Conservation (phyloP, 2,797 vertebrate genomes). For the Adelosebastes latens region DNA sequence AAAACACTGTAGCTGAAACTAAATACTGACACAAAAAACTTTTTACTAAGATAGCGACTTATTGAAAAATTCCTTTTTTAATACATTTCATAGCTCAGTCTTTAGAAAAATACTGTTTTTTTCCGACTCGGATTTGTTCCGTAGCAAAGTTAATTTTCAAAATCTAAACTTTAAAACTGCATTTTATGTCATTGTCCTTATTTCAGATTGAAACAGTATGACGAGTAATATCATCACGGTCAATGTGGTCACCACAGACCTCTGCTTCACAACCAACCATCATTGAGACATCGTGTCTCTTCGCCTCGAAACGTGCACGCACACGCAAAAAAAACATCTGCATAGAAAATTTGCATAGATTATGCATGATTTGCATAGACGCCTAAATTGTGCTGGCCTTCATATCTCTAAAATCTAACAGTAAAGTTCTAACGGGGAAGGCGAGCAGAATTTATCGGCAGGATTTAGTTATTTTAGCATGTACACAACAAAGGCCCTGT, state of each 20-base stretch:
- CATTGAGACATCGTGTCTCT: conserved; percentile 10
- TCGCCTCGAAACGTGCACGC: conserved; percentile 7
- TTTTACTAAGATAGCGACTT: conserved; percentile 28
- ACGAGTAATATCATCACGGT: conserved; percentile 23
- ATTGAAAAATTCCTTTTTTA: conserved; percentile 67
- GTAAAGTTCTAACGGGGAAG: conserved; percentile 21
- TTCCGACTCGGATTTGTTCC: conserved; percentile 70
- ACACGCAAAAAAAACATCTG: conserved; percentile 1
- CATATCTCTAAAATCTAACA: conserved; percentile 1
- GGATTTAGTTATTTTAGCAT: conserved; percentile 25
- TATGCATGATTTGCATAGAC: conserved; percentile 35
- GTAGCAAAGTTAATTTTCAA: conserved; percentile 64
- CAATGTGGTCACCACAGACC: conserved; percentile 36
- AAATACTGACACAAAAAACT: conserved; percentile 45
- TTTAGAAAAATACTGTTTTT: conserved; percentile 74
- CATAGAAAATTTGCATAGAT: conserved; percentile 55
- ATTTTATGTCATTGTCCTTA: conserved; percentile 12
- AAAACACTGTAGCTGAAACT: conserved; percentile 28
- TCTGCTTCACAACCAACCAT: conserved; percentile 4
- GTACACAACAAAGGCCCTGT: conserved; percentile 20
- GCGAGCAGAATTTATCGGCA: conserved; percentile 23
- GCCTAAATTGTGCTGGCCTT: conserved; percentile 20
- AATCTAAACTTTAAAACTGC: conserved; percentile 61
- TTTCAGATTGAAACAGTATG: conserved; percentile 30
- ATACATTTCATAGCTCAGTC: conserved; percentile 72